A percentile compares a stretch with the other conserved stretches of the same genome.
phyloP scores from a whole-genome alignment of 1,140 invertebrate genomes.

The Drosophila chauvacae region DNA sequence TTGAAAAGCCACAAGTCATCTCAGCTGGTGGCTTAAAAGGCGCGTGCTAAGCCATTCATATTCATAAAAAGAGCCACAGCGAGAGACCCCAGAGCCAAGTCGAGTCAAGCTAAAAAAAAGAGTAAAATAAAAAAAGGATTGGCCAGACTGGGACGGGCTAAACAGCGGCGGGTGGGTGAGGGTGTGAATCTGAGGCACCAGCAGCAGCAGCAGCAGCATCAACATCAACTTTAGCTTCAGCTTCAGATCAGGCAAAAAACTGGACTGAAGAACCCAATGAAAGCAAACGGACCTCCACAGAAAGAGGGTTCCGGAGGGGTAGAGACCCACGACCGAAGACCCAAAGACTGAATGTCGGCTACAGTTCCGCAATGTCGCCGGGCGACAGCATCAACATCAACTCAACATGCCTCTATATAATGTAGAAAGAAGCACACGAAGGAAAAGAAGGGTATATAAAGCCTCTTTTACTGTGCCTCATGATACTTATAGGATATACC shows the following conservation, averaged over 20 bases:
- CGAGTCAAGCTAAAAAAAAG: slow-evolving; percentile 43
- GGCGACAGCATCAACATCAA: slow-evolving; percentile 70
- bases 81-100: slow-evolving; percentile 35
- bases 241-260: slow-evolving; percentile 33
- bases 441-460: slow-evolving; percentile 84
- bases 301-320: slow-evolving; percentile 9
- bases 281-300: slow-evolving; percentile 39
- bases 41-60: slow-evolving; percentile 83
- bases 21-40: slow-evolving; percentile 83
- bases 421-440: slow-evolving; percentile 32
- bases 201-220: slow-evolving; percentile 2
- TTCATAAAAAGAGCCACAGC: slow-evolving; percentile 76
- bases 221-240: slow-evolving; percentile 14
- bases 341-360: slow-evolving; percentile 68
- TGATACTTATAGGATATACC: slow-evolving; percentile 32
- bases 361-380: slow-evolving; percentile 80
- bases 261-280: slow-evolving; percentile 49
- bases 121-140: slow-evolving; percentile 45
- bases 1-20: slow-evolving; percentile 83
- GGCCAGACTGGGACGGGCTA: slow-evolving; percentile 21
- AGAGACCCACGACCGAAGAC: slow-evolving; percentile 54
- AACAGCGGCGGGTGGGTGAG: slow-evolving; percentile 43
- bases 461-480: slow-evolving; percentile 24
- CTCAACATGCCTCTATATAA: slow-evolving; percentile 50
- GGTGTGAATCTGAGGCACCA: slow-evolving; percentile 28